A percentile compares a stretch with the other conserved stretches of the same genome.
Conservation (phyloP, 2,113 vertebrate species). For the Phylloscopus whistleri region DNA sequence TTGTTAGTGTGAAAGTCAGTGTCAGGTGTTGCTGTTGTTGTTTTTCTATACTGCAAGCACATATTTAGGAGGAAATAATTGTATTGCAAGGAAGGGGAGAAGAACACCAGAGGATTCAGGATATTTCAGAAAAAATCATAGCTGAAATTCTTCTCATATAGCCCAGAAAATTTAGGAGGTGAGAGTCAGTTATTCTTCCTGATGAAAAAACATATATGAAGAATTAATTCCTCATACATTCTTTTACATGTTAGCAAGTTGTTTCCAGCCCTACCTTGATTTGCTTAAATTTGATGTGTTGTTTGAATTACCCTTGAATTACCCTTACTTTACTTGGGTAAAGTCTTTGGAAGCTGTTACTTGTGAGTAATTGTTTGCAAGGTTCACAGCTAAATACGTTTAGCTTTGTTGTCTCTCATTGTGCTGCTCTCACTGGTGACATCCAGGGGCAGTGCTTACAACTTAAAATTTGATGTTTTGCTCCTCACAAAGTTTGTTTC, state of each 20-base stretch:
- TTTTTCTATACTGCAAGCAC: neutral
- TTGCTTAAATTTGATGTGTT: neutral
- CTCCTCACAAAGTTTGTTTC: neutral
- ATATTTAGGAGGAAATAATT: neutral
- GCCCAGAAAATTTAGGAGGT: neutral
- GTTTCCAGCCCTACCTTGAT: neutral
- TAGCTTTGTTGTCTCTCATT: neutral
- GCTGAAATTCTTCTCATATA: neutral
- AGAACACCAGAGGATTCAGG: neutral
- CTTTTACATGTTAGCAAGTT: neutral
- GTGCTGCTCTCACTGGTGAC: neutral
- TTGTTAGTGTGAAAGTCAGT: neutral
- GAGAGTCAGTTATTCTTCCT: neutral
- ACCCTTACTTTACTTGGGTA: too few species aligned
- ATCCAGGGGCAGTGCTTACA: neutral
- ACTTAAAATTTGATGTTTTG: neutral
- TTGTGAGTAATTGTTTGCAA: neutral
- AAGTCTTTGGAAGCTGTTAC: neutral
- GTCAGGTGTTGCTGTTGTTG: neutral
- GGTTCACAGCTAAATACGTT: neutral
- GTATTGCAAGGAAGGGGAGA: neutral
- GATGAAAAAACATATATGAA: neutral
- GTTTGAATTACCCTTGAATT: neutral
- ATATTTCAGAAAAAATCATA: neutral
- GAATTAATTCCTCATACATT: neutral